phyloP scores from a whole-genome alignment of 2,888 invertebrate species.

The Coecobrya sp. region DNA sequence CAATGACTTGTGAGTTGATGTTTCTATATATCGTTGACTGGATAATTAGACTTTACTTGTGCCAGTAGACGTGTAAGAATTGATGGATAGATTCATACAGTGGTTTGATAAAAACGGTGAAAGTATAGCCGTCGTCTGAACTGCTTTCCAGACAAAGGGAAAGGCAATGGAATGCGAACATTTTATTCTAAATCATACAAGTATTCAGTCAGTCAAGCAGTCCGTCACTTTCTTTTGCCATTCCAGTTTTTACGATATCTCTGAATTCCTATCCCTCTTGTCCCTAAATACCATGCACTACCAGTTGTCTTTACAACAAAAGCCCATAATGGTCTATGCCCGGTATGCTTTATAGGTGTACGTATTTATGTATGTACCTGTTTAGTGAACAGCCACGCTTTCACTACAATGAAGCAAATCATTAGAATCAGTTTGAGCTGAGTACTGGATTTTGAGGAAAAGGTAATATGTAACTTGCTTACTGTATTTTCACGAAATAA shows the following conservation, averaged over 20 bases:
- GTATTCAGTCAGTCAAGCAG: constrained; percentile 59
- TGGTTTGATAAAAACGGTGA: neutral
- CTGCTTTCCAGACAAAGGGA: neutral
- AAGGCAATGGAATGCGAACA: constrained; percentile 24
- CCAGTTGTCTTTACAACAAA: constrained; percentile 36
- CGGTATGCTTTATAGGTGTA: too few relatives aligned
- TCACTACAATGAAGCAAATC: constrained; percentile 7
- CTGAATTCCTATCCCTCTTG: constrained; percentile 70
- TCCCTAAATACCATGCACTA: constrained; percentile 61
- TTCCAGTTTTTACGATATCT: constrained; percentile 66
- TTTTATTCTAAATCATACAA: constrained; percentile 47
- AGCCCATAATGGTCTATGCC: neutral
- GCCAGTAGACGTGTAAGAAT: neutral
- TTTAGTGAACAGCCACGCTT: neutral
- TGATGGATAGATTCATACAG: neutral
- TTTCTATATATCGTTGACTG: constrained; percentile 54
- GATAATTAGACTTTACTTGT: constrained; percentile 62
- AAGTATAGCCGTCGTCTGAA: neutral
- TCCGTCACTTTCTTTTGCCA: constrained; percentile 33
- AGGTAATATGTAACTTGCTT: neutral
- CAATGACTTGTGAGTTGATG: neutral
- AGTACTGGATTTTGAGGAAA: neutral
- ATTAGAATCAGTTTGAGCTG: neutral
- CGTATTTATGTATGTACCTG: constrained; percentile 15
- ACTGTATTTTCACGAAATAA: too few relatives aligned